Evolutionary conservation across 2,888 invertebrate species (phyloP), one percentile per base, ranked within the genome.

Genomic region (Acronicta alni): DNA sequence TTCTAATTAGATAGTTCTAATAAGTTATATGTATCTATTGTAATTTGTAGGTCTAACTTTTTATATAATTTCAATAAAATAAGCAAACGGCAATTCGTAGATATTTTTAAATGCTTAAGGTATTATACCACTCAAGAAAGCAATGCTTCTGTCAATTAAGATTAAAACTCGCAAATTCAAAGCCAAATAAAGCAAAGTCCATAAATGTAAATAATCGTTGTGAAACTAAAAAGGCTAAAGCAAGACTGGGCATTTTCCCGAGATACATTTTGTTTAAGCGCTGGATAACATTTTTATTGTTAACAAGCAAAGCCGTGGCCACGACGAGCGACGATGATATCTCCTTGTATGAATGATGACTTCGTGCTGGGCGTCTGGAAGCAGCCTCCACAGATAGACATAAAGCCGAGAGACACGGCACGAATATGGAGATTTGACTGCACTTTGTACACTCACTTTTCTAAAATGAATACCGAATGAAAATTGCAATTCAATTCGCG

Each of bases 251-350:
- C 81, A 82, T 87, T 90, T 88, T 86, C 81, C 82, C 82, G 87
- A 87, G 91, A 89, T 89, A 89, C 89, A 90, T 90, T 93, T 89
- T 89, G 89, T 91, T 84, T 88, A 86, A 89, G 84, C 88, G 85
- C 85, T 85, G 90, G 91, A 91, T 93, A 92, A 91, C 86, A 90
- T 93, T 93, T 94, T 93, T 94, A 94, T 94, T 93, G 94, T 93
- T 93, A 94, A 93, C 93, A 93, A 92, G 93, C 88, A 82, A 80
- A 87, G 86, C 89, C 89, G 86, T 87, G 88, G 89, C 89, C 89
- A 90, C 89, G 89, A 86, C 85, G 88, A 88, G 89, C 89, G 84
- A 89, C 90, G 93, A 94, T 94, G 93, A 92, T 94, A 94, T 94
- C 94, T 90, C 77, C 85, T 87, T 87, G 89, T 93, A 94, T 93